These are phyloP conservation scores for Megaustenia siamemsis DNA, from an alignment of 2,888 invertebrate genomes.

Conservation along the genomic window DNA sequence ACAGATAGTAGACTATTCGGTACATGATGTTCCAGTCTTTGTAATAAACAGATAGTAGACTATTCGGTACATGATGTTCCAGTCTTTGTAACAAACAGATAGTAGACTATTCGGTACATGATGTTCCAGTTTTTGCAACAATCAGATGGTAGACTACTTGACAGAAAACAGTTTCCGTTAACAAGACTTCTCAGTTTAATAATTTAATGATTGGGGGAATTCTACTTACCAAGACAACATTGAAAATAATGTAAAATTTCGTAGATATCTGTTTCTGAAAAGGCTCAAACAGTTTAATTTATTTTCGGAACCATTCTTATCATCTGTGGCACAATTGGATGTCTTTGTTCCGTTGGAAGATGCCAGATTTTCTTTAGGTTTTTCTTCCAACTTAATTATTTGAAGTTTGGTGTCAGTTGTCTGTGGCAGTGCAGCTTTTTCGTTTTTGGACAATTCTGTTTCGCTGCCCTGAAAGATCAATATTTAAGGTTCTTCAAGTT, in stretches of 20 bases:
- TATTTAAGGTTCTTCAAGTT: too few species aligned
- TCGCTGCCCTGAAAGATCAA: not conserved
- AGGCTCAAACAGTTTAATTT: conserved; percentile 1
- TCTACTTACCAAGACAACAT: conserved; percentile 1
- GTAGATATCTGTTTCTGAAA: not conserved
- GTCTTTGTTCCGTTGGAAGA: not conserved
- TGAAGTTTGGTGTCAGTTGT: not conserved
- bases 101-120: too few species aligned
- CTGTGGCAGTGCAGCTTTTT: not conserved
- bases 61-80: too few species aligned
- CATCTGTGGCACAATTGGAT: not conserved
- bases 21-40: too few species aligned
- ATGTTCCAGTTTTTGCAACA: too few species aligned
- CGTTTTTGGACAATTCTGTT: not conserved
- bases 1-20: too few species aligned
- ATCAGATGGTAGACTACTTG: too few species aligned
- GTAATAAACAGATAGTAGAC: too few species aligned
- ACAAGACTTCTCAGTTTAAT: too few species aligned
- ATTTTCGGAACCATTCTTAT: not conserved
- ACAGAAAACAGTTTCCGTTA: too few species aligned
- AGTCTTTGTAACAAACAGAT: too few species aligned
- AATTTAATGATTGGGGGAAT: too few species aligned
- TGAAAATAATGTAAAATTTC: conserved; percentile 11
- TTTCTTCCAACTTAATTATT: not conserved
- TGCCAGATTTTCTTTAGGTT: not conserved